phyloP scores from a whole-genome alignment of 2,113 vertebrate genomes.

The Burhinus oedicnemus region DNA sequence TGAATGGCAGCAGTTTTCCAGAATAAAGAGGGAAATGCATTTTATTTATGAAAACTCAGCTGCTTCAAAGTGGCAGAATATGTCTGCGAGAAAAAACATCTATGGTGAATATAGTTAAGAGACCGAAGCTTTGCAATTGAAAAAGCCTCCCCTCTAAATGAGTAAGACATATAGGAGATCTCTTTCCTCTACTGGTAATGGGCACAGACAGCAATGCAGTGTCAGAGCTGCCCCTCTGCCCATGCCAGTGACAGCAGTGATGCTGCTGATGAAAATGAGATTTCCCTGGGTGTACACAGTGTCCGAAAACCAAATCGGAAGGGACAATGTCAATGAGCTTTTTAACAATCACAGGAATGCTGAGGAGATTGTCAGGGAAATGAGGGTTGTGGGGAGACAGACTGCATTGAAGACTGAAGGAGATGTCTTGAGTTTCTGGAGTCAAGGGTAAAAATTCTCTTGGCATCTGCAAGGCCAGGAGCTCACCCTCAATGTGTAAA shows the following conservation, averaged over 20 bases:
- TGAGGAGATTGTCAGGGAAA: not conserved
- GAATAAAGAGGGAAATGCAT: not conserved
- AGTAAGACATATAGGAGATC: not conserved
- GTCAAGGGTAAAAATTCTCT: not conserved
- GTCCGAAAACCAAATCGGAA: not conserved
- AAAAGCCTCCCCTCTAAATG: not conserved
- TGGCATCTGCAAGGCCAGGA: not conserved
- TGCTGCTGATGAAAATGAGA: not conserved
- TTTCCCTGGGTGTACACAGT: not conserved
- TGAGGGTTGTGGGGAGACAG: not conserved
- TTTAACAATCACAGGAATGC: not conserved
- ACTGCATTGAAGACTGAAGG: not conserved
- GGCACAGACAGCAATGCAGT: not conserved
- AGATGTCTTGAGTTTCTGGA: not conserved
- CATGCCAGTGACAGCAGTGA: not conserved
- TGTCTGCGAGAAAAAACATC: not conserved
- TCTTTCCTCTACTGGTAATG: not conserved
- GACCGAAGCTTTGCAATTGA: not conserved
- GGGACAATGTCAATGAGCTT: not conserved
- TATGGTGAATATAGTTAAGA: not conserved
- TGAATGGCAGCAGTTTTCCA: not conserved
- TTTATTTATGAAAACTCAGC: not conserved
- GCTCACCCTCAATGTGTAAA: not conserved
- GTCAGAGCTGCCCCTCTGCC: not conserved
- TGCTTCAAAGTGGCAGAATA: constrained; percentile 13